Conservation (phyloP, 1,140 invertebrate genomes). For the Venustaconcha ellipsiformis region DNA sequence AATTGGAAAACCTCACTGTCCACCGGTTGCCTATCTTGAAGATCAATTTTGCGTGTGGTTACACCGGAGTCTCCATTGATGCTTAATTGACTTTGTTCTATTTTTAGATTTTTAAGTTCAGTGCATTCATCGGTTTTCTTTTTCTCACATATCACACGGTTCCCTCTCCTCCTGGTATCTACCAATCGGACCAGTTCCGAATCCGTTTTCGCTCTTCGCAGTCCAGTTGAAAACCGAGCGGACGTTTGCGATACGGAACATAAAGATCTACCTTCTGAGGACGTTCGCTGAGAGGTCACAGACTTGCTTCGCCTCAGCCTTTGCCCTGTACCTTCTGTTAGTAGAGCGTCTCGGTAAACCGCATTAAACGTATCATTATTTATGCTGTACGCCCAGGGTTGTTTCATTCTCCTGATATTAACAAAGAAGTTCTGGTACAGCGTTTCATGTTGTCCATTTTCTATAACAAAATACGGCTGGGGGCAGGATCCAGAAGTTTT, state of each 20-base stretch:
- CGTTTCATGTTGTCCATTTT: constrained; percentile 10
- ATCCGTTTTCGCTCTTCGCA: constrained; percentile 6
- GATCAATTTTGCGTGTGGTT: too few relatives aligned
- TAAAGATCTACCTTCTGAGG: not conserved
- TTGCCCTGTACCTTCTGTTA: not conserved
- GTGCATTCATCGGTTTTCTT: too few relatives aligned
- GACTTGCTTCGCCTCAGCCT: not conserved
- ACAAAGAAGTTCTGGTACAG: not conserved
- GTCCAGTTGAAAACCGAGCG: not conserved
- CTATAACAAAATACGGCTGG: not conserved
- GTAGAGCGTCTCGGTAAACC: constrained; percentile 13
- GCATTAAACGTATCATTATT: constrained; percentile 23
- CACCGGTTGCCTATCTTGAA: too few relatives aligned
- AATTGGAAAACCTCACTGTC: too few relatives aligned
- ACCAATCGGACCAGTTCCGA: too few relatives aligned
- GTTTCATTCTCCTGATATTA: not conserved
- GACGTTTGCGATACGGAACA: not conserved
- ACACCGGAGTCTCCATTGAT: too few relatives aligned
- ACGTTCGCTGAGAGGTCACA: not conserved
- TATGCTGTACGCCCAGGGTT: constrained; percentile 25
- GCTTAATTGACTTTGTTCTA: too few relatives aligned
- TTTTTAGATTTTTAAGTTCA: too few relatives aligned
- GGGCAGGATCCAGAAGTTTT: constrained; percentile 17
- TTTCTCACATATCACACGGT: too few relatives aligned
- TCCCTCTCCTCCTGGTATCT: too few relatives aligned